phyloP scores from a whole-genome alignment of 2,113 vertebrate genomes.

The Hippocampus zosterae region DNA sequence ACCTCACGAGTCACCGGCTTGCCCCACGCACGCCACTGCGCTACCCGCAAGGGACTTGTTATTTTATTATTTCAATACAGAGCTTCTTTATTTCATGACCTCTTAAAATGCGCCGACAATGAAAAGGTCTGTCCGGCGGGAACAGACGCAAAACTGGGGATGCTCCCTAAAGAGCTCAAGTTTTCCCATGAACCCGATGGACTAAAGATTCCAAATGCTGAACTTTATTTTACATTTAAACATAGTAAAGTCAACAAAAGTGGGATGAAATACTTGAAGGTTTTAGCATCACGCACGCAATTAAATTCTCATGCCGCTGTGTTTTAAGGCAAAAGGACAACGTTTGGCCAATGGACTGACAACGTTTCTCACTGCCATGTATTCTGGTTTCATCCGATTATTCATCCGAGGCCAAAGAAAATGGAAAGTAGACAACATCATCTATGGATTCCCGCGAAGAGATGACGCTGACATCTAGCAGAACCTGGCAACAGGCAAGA shows the following conservation, averaged over 20 bases:
- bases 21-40: conserved; percentile 14
- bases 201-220: neutral
- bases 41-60: conserved; percentile 3
- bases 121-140: conserved; percentile 6
- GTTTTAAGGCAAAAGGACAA: too few species aligned
- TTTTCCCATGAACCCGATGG: neutral
- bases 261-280: too few species aligned
- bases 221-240: too few species aligned
- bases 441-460: neutral
- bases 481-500: neutral
- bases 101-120: conserved; percentile 23
- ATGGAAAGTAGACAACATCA: neutral
- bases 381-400: neutral
- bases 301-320: too few species aligned
- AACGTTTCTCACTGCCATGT: neutral
- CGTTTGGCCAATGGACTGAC: too few species aligned
- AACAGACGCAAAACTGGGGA: neutral
- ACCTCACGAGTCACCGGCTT: conserved; percentile 21
- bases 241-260: too few species aligned
- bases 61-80: conserved; percentile 24
- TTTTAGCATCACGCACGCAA: too few species aligned
- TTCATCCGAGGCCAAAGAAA: neutral
- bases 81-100: conserved; percentile 15
- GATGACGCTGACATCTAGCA: neutral
- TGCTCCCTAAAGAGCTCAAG: neutral